A percentile compares a stretch with the other conserved stretches of the same genome.
Conservation (phyloP, 2,113 vertebrate species). For the Carassius gibelio region DNA sequence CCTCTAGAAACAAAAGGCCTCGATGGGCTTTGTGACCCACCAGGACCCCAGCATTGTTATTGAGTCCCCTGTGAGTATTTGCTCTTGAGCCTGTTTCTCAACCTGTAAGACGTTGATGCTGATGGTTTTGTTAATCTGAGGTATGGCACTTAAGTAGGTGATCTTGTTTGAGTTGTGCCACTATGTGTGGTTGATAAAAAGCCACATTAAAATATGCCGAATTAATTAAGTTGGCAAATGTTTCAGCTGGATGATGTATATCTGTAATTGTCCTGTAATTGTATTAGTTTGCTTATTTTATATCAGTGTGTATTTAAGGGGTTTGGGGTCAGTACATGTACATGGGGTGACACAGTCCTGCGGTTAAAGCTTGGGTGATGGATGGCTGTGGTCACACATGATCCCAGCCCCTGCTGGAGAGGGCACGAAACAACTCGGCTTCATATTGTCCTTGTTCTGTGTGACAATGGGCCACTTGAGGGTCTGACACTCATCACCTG, state of each 20-base stretch:
- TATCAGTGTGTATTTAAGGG: constrained; percentile 16
- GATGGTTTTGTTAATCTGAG: constrained; percentile 26
- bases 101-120: constrained; percentile 18
- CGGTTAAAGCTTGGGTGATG: constrained; percentile 63
- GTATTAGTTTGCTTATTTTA: neutral
- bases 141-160: constrained; percentile 13
- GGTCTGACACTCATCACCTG: constrained; percentile 76
- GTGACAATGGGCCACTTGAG: constrained; percentile 69
- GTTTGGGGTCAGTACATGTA: constrained; percentile 38
- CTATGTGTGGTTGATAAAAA: neutral
- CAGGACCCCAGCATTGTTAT: constrained; percentile 73
- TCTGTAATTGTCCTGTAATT: neutral
- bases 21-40: constrained; percentile 69
- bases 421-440: constrained; percentile 59
- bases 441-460: constrained; percentile 70
- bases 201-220: neutral
- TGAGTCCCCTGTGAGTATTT: constrained; percentile 74
- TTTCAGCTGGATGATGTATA: neutral
- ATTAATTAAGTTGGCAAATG: neutral
- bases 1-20: constrained; percentile 72
- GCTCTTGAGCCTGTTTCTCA: constrained; percentile 62
- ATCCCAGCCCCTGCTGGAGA: constrained; percentile 62
- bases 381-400: constrained; percentile 63
- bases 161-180: constrained; percentile 9
- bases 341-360: constrained; percentile 18